A percentile compares a stretch with the other conserved stretches of the same genome.
These are phyloP conservation scores for Eristalis tenax DNA, from an alignment of 2,888 invertebrate species.

Conservation along the genomic window DNA sequence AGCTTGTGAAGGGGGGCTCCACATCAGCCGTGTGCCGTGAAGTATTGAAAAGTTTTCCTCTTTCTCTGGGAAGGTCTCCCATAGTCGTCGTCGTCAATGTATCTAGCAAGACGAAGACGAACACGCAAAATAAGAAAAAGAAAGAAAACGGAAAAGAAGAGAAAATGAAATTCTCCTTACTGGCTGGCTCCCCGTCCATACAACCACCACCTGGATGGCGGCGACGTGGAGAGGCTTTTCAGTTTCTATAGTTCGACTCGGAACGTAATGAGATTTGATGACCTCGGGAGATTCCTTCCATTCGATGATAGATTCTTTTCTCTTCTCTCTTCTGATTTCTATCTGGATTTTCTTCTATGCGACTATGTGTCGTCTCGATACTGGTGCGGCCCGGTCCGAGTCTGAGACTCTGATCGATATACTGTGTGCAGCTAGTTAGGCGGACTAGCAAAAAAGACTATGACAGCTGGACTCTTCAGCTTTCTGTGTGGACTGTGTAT, in stretches of 20 bases:
- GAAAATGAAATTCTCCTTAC: slow-evolving; percentile 49
- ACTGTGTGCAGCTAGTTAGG: background rate
- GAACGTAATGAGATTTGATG: slow-evolving; percentile 72
- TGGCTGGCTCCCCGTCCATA: background rate
- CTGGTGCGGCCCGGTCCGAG: background rate
- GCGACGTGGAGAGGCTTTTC: slow-evolving; percentile 58
- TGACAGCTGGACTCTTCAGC: slow-evolving; percentile 52
- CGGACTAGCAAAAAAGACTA: slow-evolving; percentile 31
- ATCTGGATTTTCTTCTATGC: background rate
- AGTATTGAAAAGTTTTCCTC: slow-evolving; percentile 21
- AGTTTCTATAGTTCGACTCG: slow-evolving; percentile 67
- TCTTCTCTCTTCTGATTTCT: slow-evolving; percentile 5
- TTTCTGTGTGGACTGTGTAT: slow-evolving; percentile 21
- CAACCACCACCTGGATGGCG: background rate
- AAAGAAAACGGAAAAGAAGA: no score
- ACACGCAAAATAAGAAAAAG: background rate
- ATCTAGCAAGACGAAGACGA: slow-evolving; percentile 10
- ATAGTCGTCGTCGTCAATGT: background rate
- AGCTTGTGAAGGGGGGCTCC: slow-evolving; percentile 33
- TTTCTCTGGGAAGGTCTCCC: background rate
- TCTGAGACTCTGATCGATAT: slow-evolving; percentile 7
- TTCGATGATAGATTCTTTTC: slow-evolving; percentile 68
- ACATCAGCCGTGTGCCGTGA: background rate
- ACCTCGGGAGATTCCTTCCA: slow-evolving; percentile 71
- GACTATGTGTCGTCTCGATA: no score